Base-by-base conservation (phyloP, 1,140 invertebrate species). In the Condylostylus longicornis region DNA sequence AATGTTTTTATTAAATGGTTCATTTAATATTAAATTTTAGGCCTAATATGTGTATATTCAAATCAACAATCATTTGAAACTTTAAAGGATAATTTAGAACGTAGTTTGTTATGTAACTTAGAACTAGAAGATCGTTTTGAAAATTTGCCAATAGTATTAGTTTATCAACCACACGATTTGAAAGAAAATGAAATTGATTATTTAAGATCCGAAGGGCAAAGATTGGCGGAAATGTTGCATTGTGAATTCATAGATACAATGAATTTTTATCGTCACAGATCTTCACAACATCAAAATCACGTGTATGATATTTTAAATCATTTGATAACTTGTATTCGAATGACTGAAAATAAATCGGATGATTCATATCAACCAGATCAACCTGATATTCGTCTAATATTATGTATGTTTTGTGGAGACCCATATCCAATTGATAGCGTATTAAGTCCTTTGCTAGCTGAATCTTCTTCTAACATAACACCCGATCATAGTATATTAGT, bases 341-440 rank as follows among this genome's bases (percentile, higher is more conserved):
- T 61, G 14, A 47, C 51, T 21, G 58, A 60, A 42, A 56, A 54
- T 44, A 61, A 61, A 36, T 51, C 44, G 38, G 51, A 57, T 23
- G 58, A 61, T 41, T 43, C 53, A 37, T 61, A 54, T 51, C 50
- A 56, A 42, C 46, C 50, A 46, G 67, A 54, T 41, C 53, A 58
- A 28, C 55, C 54, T 7, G 57, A 59, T 46, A 36, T 53, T 50
- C 81, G 82, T 46, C 87, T 97, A 61, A 85, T 95, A 50, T 84
- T 96, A 75, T 95, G 89, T 60, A 81, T 96, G 73, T 90, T 96
- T 59, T 98, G 93, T 65, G 91, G 90, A 29, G 93, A 97, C 66
- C 84, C 87, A 12, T 95, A 83, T 53, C 81, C 80, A 2, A 76
- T 91, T 27, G 88, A 93, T 59, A 82, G 86, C 44, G 81, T 95